These are phyloP conservation scores for Apocheima hispidaria DNA, from an alignment of 2,888 invertebrate genomes.

Conservation along the genomic window DNA sequence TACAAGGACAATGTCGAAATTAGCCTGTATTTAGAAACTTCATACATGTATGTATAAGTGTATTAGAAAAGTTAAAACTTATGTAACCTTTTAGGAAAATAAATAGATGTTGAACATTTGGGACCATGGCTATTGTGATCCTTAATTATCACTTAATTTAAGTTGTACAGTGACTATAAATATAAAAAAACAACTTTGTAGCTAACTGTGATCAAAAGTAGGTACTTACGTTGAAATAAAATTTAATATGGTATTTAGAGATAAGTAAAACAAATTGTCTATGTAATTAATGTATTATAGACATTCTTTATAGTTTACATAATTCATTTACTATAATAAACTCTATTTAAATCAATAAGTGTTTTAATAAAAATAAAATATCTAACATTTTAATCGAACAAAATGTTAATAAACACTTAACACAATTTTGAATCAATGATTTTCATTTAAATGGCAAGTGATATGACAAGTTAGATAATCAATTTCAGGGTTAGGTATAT, in stretches of 20 bases:
- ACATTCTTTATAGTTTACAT: slow-evolving; percentile 84
- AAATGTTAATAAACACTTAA: slow-evolving; percentile 64
- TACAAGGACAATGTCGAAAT: neutral
- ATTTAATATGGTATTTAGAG: slow-evolving; percentile 12
- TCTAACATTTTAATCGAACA: slow-evolving; percentile 66
- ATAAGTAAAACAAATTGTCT: slow-evolving; percentile 67
- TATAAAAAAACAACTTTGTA: slow-evolving; percentile 1
- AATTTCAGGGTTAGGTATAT: slow-evolving; percentile 59
- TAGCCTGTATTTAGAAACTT: neutral
- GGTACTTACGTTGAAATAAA: slow-evolving; percentile 17
- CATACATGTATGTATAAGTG: too few relatives aligned
- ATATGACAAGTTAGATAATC: slow-evolving; percentile 82
- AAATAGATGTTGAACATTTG: neutral
- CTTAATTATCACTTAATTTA: slow-evolving; percentile 8
- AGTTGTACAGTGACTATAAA: slow-evolving; percentile 17
- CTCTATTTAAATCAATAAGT: slow-evolving; percentile 73
- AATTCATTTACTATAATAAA: slow-evolving; percentile 80
- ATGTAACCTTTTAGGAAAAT: neutral
- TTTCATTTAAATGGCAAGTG: slow-evolving; percentile 86
- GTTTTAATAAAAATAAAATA: slow-evolving; percentile 64
- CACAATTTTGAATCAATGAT: slow-evolving; percentile 69
- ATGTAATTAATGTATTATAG: slow-evolving; percentile 85
- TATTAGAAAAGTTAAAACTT: too few relatives aligned
- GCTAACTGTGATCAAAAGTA: slow-evolving; percentile 22
- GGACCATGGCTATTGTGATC: slow-evolving; percentile 8